Evolutionary conservation across 2,888 invertebrate species (phyloP).

Genomic region (Nesidiocoris tenuis): DNA sequence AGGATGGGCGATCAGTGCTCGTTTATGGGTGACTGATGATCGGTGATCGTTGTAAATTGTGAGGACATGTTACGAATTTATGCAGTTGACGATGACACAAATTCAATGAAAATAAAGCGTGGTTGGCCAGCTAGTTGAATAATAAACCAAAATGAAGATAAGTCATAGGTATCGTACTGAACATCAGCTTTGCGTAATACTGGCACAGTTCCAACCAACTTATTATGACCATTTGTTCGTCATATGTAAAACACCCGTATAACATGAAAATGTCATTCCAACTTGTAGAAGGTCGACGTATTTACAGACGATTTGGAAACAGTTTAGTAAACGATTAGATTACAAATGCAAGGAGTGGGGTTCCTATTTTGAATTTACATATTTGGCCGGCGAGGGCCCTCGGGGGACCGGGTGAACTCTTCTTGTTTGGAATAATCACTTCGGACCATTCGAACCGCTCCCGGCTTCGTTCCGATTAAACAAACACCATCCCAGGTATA

Average conservation of each 20-base stretch:
- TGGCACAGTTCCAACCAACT: too few relatives aligned
- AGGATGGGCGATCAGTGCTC: too few relatives aligned
- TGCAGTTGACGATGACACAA: too few relatives aligned
- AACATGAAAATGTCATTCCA: neutral
- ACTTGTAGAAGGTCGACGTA: slow-evolving; percentile 13
- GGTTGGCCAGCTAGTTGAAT: too few relatives aligned
- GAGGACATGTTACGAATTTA: too few relatives aligned
- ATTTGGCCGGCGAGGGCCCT: slow-evolving; percentile 2
- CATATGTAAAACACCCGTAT: neutral
- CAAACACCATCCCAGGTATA: slow-evolving; percentile 33
- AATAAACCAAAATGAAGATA: too few relatives aligned
- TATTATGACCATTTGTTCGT: too few relatives aligned
- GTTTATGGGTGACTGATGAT: too few relatives aligned
- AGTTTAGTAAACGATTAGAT: slow-evolving; percentile 40
- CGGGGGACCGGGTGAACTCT: neutral
- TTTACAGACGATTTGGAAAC: slow-evolving; percentile 36
- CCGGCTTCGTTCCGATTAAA: slow-evolving; percentile 31
- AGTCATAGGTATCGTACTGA: too few relatives aligned
- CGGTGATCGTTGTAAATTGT: too few relatives aligned
- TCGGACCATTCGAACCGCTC: slow-evolving; percentile 30
- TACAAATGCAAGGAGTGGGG: slow-evolving; percentile 20
- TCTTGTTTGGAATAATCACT: slow-evolving; percentile 23
- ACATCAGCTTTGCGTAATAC: too few relatives aligned
- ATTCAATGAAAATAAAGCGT: too few relatives aligned
- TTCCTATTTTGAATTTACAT: slow-evolving; percentile 31